phyloP scores from a whole-genome alignment of 2,888 invertebrate genomes.

The Mactromeris polynyma region DNA sequence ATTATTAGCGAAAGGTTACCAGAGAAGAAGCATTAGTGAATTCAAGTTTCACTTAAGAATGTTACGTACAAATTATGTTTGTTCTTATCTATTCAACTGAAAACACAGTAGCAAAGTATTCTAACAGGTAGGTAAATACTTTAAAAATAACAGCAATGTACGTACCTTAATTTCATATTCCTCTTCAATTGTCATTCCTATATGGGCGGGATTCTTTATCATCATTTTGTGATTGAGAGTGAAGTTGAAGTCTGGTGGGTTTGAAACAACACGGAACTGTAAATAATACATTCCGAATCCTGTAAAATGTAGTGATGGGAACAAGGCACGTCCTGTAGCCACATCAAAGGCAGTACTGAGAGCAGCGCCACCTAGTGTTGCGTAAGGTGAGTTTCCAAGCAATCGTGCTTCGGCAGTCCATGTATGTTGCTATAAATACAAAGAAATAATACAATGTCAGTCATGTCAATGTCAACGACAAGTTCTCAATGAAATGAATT shows the following conservation, averaged over 20 bases:
- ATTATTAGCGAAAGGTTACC: too few relatives aligned
- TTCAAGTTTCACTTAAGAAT: too few relatives aligned
- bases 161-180: conserved; percentile 59
- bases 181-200: conserved; percentile 63
- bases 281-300: conserved; percentile 72
- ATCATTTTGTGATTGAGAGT: conserved; percentile 48
- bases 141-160: neutral
- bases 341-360: conserved; percentile 65
- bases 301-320: conserved; percentile 71
- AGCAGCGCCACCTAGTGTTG: conserved; percentile 59
- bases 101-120: too few relatives aligned
- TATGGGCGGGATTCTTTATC: conserved; percentile 61
- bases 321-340: conserved; percentile 66
- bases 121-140: too few relatives aligned
- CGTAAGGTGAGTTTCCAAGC: conserved; percentile 57
- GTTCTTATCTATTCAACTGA: too few relatives aligned
- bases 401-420: conserved; percentile 69
- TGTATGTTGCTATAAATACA: conserved; percentile 69
- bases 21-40: too few relatives aligned
- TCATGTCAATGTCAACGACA: too few relatives aligned
- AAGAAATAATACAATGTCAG: neutral
- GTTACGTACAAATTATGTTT: too few relatives aligned
- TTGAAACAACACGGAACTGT: conserved; percentile 66
- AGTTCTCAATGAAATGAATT: too few relatives aligned
- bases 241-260: conserved; percentile 65